Conservation (phyloP, 1,140 invertebrate genomes). For the Diorhabda sublineata region DNA sequence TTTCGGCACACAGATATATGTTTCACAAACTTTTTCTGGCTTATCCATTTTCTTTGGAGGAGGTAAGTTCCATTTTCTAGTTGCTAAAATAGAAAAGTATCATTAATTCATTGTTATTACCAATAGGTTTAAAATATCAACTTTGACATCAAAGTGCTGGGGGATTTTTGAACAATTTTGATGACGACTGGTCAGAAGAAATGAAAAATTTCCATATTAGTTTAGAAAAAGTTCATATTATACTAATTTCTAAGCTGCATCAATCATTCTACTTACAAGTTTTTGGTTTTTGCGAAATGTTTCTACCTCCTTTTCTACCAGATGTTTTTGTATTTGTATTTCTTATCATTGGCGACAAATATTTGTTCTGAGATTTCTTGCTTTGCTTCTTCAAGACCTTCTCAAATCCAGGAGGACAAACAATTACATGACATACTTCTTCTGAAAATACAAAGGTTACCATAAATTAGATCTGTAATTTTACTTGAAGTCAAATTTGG, state of each 20-base stretch:
- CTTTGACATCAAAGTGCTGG: background rate
- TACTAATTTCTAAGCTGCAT: too few relatives aligned
- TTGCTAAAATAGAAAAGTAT: background rate
- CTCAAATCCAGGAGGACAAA: conserved; percentile 58
- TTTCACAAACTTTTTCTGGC: conserved; percentile 16
- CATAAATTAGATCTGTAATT: background rate
- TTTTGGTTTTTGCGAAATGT: too few relatives aligned
- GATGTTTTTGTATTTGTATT: background rate
- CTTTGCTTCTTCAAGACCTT: conserved; percentile 30
- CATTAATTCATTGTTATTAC: too few relatives aligned
- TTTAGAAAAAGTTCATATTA: too few relatives aligned
- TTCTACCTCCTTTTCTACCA: background rate
- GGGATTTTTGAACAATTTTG: too few relatives aligned
- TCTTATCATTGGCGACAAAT: conserved; percentile 4
- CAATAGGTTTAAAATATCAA: background rate
- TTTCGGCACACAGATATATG: conserved; percentile 53
- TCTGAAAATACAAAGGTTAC: conserved; percentile 9
- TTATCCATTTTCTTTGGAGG: background rate
- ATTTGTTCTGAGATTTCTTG: background rate
- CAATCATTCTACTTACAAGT: too few relatives aligned
- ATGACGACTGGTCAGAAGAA: too few relatives aligned
- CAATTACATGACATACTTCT: conserved; percentile 25
- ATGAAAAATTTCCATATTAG: too few relatives aligned
- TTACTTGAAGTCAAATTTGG: too few relatives aligned
- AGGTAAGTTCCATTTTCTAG: background rate